Conservation (phyloP, 1,140 invertebrate genomes). For the Aporrectodea caliginosa region DNA sequence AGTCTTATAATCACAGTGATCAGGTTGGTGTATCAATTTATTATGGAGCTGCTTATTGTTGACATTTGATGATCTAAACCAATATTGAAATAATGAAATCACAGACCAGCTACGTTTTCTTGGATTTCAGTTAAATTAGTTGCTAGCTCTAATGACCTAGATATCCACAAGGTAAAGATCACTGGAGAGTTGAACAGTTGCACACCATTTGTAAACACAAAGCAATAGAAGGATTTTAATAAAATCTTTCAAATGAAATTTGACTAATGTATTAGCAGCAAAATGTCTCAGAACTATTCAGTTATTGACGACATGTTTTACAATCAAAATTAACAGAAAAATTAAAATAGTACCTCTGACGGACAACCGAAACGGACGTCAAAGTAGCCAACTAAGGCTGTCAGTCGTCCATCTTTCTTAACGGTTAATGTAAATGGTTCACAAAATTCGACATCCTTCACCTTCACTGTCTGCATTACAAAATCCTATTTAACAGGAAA, state of each 20-base stretch:
- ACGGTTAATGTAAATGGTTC: slow-evolving; percentile 39
- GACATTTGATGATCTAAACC: too few relatives aligned
- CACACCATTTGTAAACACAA: background rate
- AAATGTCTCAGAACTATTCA: background rate
- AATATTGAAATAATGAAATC: too few relatives aligned
- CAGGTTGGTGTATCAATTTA: slow-evolving; percentile 42
- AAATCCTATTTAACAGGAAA: slow-evolving; percentile 38
- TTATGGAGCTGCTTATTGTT: too few relatives aligned
- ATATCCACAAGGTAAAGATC: background rate
- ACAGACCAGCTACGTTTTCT: too few relatives aligned
- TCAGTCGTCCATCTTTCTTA: slow-evolving; percentile 38
- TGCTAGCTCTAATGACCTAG: background rate
- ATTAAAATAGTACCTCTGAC: slow-evolving; percentile 36
- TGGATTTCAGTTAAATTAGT: too few relatives aligned
- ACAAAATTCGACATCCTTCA: slow-evolving; percentile 47
- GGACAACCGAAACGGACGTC: slow-evolving; percentile 40
- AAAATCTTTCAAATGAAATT: background rate
- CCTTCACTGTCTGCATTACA: slow-evolving; percentile 40
- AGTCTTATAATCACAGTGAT: slow-evolving; percentile 45
- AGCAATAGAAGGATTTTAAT: background rate
- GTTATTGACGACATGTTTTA: background rate
- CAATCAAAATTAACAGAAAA: slow-evolving; percentile 1
- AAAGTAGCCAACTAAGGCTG: slow-evolving; percentile 52
- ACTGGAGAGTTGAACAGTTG: background rate
- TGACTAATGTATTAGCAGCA: background rate